Percentiles rank a stretch among this genome's conserved stretches.
phyloP scores from a whole-genome alignment of 1,140 invertebrate genomes.

The Zaprionus inermis region DNA sequence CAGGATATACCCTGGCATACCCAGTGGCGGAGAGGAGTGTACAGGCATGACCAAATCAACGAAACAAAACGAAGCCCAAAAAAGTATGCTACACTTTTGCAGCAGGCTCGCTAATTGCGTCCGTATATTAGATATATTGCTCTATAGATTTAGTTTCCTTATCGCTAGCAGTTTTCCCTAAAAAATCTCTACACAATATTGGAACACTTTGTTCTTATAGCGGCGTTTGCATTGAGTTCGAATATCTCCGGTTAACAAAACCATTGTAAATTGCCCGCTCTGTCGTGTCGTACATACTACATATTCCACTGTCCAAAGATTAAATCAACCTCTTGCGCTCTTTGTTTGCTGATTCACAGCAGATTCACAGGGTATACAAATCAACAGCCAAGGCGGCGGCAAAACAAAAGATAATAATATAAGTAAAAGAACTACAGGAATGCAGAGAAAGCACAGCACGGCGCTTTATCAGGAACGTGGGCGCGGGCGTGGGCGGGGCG shows the following conservation, averaged over 20 bases:
- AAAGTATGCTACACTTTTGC: neutral
- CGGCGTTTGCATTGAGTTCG: neutral
- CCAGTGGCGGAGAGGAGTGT: neutral
- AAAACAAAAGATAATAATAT: constrained; percentile 51
- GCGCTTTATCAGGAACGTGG: neutral
- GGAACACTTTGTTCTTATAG: too few relatives aligned
- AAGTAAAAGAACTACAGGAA: constrained; percentile 33
- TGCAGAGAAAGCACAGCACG: constrained; percentile 31
- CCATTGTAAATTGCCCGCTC: neutral
- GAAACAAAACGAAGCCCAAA: neutral
- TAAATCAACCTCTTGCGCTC: neutral
- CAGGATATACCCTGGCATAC: neutral
- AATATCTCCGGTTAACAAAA: neutral
- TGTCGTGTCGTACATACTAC: neutral
- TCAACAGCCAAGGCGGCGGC: constrained; percentile 10
- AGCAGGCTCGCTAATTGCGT: too few relatives aligned
- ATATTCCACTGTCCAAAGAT: constrained; percentile 3
- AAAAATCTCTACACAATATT: too few relatives aligned
- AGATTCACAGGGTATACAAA: constrained; percentile 1
- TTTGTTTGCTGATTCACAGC: constrained; percentile 1
- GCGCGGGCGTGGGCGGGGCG: too few relatives aligned
- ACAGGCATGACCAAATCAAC: too few relatives aligned
- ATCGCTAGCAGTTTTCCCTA: too few relatives aligned
- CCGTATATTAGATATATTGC: too few relatives aligned
- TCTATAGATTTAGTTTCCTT: too few relatives aligned